Evolutionary conservation across 1,140 invertebrate genomes (phyloP), one percentile per base, ranked within the genome.

Genomic region (Drosophila micromelanica): DNA sequence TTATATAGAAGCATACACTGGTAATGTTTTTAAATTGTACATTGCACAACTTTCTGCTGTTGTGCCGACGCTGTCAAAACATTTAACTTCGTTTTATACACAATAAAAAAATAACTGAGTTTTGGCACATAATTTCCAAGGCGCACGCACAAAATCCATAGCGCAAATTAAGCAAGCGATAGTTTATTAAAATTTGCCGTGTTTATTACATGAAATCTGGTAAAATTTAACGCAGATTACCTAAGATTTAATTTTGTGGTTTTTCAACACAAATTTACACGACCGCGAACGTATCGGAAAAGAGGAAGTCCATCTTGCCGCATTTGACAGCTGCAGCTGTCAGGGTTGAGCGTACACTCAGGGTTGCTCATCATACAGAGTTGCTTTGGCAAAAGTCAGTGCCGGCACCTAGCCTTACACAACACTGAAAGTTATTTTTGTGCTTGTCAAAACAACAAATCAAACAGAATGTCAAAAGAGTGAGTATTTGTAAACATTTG

Each of bases 281-380:
- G 81, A 91, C 84, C 90, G 90, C 90, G 89, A 91, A 91, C 89
- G 89, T 87, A 90, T 90, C 86, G 87, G 86, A 90, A 90, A 91
- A 91, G 89, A 91, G 87, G 87, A 91, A 90, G 87, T 90, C 59
- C 67, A 72, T 73, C 51, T 72, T 69, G 72, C 61, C 62, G 51
- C 73, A 80, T 76, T 82, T 90, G 87, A 78, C 81, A 90, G 56
- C 76, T 82, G 71, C 60, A 68, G 71, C 67, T 70, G 64, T 71
- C 73, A 73, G 71, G 27, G 35, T 23, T 73, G 48, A 32, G 12
- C 12, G 30, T 23, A 49, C n/a, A 20, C n/a, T 7, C 79, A 82
- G 65, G 52, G 79, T 74, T 65, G 75, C 76, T 62, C 54, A 59
- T 38, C 37, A 4, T 20, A 30, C 60, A 76, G 62, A n/a, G 54